A percentile compares a stretch with the other conserved stretches of the same genome.
Conservation (phyloP, 2,797 vertebrate genomes). For the Petrocephalus schoutedeni region DNA sequence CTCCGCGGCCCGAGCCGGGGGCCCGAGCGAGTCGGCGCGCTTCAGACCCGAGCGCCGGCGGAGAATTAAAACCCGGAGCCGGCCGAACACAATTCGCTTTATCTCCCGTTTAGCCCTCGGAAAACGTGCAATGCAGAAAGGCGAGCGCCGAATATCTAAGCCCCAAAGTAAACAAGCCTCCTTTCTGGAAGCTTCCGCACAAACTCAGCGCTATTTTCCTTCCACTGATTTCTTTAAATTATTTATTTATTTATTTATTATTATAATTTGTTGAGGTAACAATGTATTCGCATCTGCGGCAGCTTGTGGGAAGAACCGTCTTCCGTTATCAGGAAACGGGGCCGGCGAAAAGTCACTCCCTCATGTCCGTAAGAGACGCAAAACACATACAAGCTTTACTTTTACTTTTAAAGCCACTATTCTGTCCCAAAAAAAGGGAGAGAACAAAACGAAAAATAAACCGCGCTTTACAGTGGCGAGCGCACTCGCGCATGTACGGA, state of each 20-base stretch:
- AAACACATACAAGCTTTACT: background rate
- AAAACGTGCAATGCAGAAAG: background rate
- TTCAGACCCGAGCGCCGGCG: background rate
- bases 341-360: background rate
- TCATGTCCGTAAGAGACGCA: background rate
- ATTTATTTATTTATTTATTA: background rate
- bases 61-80: background rate
- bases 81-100: background rate
- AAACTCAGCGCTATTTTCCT: background rate
- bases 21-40: background rate
- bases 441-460: background rate
- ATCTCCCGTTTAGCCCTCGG: background rate
- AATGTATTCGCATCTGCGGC: background rate
- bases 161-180: background rate
- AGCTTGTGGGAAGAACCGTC: background rate
- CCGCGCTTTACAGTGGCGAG: background rate
- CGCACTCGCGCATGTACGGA: no score
- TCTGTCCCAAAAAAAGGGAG: background rate
- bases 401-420: background rate
- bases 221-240: background rate
- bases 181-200: background rate
- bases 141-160: background rate
- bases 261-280: background rate
- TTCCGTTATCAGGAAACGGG: background rate
- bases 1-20: conserved; percentile 15